Conservation (phyloP, 1,140 invertebrate genomes). For the Papilio machaon region DNA sequence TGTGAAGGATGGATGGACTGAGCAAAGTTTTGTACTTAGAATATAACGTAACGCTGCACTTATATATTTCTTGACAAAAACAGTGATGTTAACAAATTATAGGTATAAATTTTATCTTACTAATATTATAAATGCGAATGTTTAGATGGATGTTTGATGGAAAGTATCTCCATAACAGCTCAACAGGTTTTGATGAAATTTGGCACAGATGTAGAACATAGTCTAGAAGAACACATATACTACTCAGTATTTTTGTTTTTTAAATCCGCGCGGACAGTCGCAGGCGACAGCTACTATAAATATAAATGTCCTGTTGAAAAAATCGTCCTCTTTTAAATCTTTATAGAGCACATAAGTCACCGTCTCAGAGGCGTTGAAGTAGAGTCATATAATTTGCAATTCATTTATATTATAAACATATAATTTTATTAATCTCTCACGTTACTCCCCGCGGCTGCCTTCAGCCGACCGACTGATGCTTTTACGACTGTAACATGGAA, state of each 20-base stretch:
- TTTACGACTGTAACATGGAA: constrained; percentile 45
- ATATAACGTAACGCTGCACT: too few relatives aligned
- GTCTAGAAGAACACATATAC: too few relatives aligned
- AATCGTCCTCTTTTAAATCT: background rate
- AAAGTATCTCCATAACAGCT: too few relatives aligned
- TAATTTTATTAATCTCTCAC: constrained; percentile 46
- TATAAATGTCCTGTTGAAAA: background rate
- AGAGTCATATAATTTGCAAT: background rate
- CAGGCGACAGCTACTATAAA: too few relatives aligned
- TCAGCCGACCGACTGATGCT: constrained; percentile 42
- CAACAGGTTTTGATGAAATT: too few relatives aligned
- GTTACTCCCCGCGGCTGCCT: constrained; percentile 40
- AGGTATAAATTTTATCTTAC: too few relatives aligned
- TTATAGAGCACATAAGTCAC: background rate
- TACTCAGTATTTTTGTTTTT: too few relatives aligned
- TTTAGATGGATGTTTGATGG: too few relatives aligned
- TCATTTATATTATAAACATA: constrained; percentile 39
- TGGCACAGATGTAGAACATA: too few relatives aligned
- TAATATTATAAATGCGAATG: too few relatives aligned
- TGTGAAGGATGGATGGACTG: background rate
- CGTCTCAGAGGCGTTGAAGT: background rate
- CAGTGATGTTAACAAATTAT: too few relatives aligned
- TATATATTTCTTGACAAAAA: background rate
- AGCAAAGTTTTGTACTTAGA: background rate
- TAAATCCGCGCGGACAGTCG: too few relatives aligned